Evolutionary conservation across 2,113 vertebrate species (phyloP).

Genomic region (Dasyprocta punctata): DNA sequence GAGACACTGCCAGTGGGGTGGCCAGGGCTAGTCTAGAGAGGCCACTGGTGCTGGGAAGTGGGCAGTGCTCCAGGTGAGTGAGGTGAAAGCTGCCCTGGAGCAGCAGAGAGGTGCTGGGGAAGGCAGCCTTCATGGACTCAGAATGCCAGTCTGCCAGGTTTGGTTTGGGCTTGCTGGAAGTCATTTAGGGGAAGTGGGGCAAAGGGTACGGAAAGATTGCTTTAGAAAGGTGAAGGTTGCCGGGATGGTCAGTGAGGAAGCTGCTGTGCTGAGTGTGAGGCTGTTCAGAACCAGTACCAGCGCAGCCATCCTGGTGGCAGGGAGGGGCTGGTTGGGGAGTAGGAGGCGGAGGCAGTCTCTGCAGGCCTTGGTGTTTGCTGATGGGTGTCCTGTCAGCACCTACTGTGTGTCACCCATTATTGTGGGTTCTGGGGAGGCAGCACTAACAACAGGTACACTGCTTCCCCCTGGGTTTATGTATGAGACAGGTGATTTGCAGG

Average conservation of each 20-base stretch:
- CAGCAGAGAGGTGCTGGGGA: neutral
- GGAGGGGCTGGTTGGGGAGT: neutral
- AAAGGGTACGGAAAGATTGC: neutral
- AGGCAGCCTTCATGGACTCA: fast-evolving
- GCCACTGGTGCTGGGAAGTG: neutral
- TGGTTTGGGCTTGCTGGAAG: neutral
- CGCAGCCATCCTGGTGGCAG: neutral
- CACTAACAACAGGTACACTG: neutral
- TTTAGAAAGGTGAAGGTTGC: neutral
- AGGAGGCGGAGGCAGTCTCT: neutral
- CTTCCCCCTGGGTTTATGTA: neutral
- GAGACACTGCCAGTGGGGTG: neutral
- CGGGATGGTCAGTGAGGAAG: neutral
- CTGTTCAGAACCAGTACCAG: neutral
- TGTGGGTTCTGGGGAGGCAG: neutral
- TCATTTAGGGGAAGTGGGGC: neutral
- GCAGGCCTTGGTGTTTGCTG: neutral
- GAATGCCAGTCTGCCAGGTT: neutral
- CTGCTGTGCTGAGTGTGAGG: neutral
- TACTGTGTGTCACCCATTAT: neutral
- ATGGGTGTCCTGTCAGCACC: neutral
- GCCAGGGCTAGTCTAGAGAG: neutral
- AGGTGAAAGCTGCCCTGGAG: neutral
- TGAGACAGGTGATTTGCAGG: neutral
- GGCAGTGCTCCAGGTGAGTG: too few relatives aligned